Conservation (phyloP, 2,888 invertebrate species). For the Lottia gigantea region DNA sequence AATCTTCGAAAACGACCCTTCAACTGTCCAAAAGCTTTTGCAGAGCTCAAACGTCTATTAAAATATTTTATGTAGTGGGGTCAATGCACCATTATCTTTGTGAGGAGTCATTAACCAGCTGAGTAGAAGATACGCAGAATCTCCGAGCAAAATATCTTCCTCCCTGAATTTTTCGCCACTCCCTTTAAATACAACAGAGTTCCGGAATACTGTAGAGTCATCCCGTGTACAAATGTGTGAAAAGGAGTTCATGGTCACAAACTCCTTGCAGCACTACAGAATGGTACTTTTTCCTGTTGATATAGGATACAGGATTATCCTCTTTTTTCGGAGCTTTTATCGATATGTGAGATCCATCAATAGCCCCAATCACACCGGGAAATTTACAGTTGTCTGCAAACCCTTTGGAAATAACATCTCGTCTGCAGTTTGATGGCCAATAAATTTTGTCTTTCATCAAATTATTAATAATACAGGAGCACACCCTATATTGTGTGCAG, state of each 20-base stretch:
- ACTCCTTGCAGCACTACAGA: slow-evolving; percentile 24
- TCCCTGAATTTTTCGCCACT: slow-evolving; percentile 14
- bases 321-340: slow-evolving; percentile 23
- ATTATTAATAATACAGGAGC: not conserved
- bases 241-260: slow-evolving; percentile 18
- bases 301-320: slow-evolving; percentile 16
- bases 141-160: slow-evolving; percentile 2
- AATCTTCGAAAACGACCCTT: slow-evolving; percentile 23
- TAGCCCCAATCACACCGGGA: slow-evolving; percentile 24
- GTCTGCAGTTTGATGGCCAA: slow-evolving; percentile 16
- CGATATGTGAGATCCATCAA: slow-evolving; percentile 30
- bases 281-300: slow-evolving; percentile 26
- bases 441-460: slow-evolving; percentile 2
- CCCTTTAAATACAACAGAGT: no score
- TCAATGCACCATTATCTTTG: slow-evolving; percentile 12
- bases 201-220: no score
- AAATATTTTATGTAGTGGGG: slow-evolving; percentile 13
- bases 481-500: no score
- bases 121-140: slow-evolving; percentile 26
- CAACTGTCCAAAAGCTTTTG: slow-evolving; percentile 22
- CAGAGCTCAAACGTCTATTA: slow-evolving; percentile 23
- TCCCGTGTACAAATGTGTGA: slow-evolving; percentile 15
- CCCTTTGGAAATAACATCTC: slow-evolving; percentile 13
- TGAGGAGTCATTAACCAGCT: slow-evolving; percentile 23
- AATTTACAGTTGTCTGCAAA: slow-evolving; percentile 21